Base-by-base conservation (phyloP, 2,888 invertebrate species). In the Eulithis prunata region DNA sequence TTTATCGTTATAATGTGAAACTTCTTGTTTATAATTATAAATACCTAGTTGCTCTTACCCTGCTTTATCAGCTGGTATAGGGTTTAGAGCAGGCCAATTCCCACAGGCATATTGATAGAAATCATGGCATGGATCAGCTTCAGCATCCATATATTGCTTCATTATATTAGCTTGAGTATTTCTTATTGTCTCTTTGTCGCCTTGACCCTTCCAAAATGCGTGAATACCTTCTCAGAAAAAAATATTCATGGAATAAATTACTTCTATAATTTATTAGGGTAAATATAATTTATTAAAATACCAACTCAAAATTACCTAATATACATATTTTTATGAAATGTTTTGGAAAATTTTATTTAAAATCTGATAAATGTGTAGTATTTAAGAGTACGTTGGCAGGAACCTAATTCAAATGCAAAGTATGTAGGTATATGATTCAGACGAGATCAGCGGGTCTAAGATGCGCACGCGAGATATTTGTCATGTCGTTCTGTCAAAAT, bases 81-180 rank as follows among this genome's bases (percentile, higher is more conserved):
- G 96, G 87, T 98, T 97, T 51, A 95, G 93, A 58, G 95, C 94
- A 43, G 96, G 95, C 98, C 98, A 98, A 77, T 97, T 97, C 0
- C 98, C 98, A 82, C 96, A 98, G 0, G 97, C 96, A 77, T 95
- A 98, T 77, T 96, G 95, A 82, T 97, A 97, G 82, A 97, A 97
- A 81, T 97, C 97, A 5, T 95, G 93, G 80, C 97, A 97, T 0
- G 97, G 97, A 81, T 97, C 95, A 0, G 94, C 94, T 36, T 90
- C 91, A 0, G 84, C 86, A 76, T 97, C 96, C 96, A 97, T 97
- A 76, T 96, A 96, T 63, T 95, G 95, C 72, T 93, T 92, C 97
- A 97, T 97, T 69, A 96, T 95, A 66, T 92, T 93, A 1, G 95
- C 95, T 89, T 96, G 96, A 1, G 94, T 94, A 41, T 80, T 84